Base-by-base conservation (phyloP, 2,888 invertebrate genomes). In the Esperia sulphurella region DNA sequence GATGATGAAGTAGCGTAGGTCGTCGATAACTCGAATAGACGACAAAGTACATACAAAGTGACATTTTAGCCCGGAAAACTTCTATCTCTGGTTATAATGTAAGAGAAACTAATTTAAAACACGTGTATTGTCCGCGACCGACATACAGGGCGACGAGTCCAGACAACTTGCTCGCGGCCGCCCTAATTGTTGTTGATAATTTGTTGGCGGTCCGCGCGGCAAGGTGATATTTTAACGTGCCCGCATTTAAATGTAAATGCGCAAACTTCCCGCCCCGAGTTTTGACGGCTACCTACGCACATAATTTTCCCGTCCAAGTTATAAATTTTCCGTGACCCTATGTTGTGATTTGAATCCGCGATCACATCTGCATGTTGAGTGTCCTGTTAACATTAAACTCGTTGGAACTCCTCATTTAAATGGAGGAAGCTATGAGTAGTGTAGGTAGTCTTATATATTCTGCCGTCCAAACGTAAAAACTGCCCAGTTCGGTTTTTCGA, bases 181-280 rank as follows among this genome's bases (percentile, higher is more conserved):
- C 72, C 64, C 75, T 83, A 83, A 83, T 83, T 83, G 83, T 81
- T 83, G 83, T 84, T 83, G 67, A 62, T 75, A 80, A 81, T 78
- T 80, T 77, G 83, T 83, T 81, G 57, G 57, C 63, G 64, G 60
- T 64, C 71, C 65, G 58, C 50, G 44, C 49, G 38, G 48, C 54
- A 47, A 86, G 85, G 84, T 86, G 82, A 85, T 84, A 79, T 83
- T 79, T 79, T 67, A 82, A 69, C 79, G 63, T 66, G 69, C 59
- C 71, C 79, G 60, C 82, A 85, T 87, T 87, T 80, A 78, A 76
- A 87, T 87, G 81, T 71, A 79, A 86, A 87, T 87, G 79, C 59
- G 68, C 58, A 71, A 85, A 85, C 73, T 86, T 83, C 68, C 72
- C 83, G 68, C 62, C 53, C 58, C 51, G 63, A 72, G 65, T 65